These are phyloP conservation scores for Sebastes aleutianus DNA, from an alignment of 2,797 vertebrate genomes.

Conservation along the genomic window DNA sequence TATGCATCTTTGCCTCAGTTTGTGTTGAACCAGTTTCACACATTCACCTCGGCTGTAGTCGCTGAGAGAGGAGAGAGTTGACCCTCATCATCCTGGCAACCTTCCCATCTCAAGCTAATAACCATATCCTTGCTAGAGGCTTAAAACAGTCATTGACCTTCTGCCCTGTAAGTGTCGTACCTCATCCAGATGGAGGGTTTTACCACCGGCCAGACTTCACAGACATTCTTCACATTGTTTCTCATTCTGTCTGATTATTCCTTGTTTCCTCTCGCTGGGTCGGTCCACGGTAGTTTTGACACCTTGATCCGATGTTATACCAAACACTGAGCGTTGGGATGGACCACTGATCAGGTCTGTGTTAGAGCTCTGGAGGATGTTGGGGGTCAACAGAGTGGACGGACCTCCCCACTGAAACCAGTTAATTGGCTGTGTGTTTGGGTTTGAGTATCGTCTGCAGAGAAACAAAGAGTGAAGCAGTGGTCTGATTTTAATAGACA, in stretches of 20 bases:
- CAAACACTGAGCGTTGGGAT: conserved; percentile 57
- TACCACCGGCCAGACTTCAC: conserved; percentile 59
- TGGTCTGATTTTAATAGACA: not conserved
- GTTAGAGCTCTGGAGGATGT: conserved; percentile 40
- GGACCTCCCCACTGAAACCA: conserved; percentile 23
- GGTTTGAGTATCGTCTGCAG: conserved; percentile 17
- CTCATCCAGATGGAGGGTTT: conserved; percentile 53
- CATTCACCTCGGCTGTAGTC: not conserved
- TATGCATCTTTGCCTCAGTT: not conserved
- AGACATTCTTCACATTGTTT: conserved; percentile 65
- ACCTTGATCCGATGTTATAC: conserved; percentile 68
- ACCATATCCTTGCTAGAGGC: conserved; percentile 34
- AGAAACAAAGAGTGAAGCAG: not conserved
- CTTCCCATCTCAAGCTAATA: conserved; percentile 23
- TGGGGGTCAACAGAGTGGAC: conserved; percentile 38
- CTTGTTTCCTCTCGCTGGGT: conserved; percentile 51
- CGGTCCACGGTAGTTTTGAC: conserved; percentile 49
- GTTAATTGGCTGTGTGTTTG: conserved; percentile 71
- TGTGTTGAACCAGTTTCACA: not conserved
- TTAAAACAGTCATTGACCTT: conserved; percentile 51
- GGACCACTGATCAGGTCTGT: conserved; percentile 21
- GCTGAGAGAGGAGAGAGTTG: not conserved
- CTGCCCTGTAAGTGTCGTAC: conserved; percentile 36
- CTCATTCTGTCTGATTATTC: conserved; percentile 47
- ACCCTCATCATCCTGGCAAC: not conserved